These are phyloP conservation scores for Pygoscelis adeliae DNA, from an alignment of 2,113 vertebrate genomes.

Conservation along the genomic window DNA sequence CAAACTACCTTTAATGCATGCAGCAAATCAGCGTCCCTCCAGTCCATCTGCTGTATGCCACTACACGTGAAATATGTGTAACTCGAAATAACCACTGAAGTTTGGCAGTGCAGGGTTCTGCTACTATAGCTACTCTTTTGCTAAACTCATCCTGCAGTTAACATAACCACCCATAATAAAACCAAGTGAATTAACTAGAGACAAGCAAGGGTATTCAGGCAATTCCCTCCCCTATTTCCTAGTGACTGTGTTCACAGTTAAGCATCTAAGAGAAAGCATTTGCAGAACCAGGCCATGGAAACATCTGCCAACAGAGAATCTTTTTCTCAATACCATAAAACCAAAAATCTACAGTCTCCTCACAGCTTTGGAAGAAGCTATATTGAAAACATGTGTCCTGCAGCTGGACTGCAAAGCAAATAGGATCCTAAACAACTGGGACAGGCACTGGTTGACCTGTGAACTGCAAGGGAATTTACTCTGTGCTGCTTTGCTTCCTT, in stretches of 20 bases:
- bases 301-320: neutral
- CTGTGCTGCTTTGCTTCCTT: neutral
- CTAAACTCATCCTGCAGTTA: neutral
- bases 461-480: neutral
- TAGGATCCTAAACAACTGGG: neutral
- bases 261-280: neutral
- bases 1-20: neutral
- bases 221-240: neutral
- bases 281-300: neutral
- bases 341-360: neutral
- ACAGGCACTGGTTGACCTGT: neutral
- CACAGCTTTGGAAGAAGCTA: neutral
- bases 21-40: neutral
- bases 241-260: neutral
- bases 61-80: neutral
- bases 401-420: neutral
- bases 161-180: neutral
- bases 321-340: neutral
- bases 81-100: neutral
- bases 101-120: neutral
- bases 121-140: neutral
- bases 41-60: neutral
- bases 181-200: neutral
- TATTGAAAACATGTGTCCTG: neutral
- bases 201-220: neutral